Base-by-base conservation (phyloP, 1,140 invertebrate species). In the Caenorhabditis briggsae region DNA sequence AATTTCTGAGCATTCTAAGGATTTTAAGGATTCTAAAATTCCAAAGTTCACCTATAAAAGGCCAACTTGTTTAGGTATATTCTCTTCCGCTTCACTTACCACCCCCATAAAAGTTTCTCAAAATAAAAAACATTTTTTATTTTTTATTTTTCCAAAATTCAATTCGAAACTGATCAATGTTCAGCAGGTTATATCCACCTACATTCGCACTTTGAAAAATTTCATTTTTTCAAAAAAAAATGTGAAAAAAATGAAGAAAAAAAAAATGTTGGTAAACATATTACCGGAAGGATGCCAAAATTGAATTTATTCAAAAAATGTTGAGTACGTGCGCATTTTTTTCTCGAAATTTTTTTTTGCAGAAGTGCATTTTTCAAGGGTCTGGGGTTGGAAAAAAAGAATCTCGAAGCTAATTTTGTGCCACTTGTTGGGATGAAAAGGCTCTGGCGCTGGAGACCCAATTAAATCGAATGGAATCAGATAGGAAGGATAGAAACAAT, bases 131-230 rank as follows among this genome's bases (percentile, higher is more conserved):
- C 12, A 33, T 11, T 12, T 5, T 64, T 33, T 46, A 16, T 46
- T 23, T 18, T 70, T n/a, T 70, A 8, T 46, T 64, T 64, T 64
- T 7, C 23, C 23, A 7, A 33, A 33, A 33, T 2, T 12, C 6
- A 9, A 33, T 25, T 64, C 18, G 41, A n/a, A n/a, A 46, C n/a
- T 50, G 70, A 78, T 50, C 70, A 78, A 78, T 78, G 70, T 50
- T 78, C 70, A 78, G 11, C 3, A 50, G 6, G 9, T 78, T 70
- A 11, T 20, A 78, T 5, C 18, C 43, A 78, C 70, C 46, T 18
- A 50, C 46, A 50, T 12, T 9, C 46, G 64, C 46, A 48, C 65
- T 70, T 48, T 70, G 46, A 78, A 78, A 11, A 1, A 33, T 33
- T 33, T 33, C 33, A 33, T 33, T 33, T 33, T 50, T 50, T 50